Conservation (phyloP, 2,888 invertebrate genomes). For the Oligia latruncula region DNA sequence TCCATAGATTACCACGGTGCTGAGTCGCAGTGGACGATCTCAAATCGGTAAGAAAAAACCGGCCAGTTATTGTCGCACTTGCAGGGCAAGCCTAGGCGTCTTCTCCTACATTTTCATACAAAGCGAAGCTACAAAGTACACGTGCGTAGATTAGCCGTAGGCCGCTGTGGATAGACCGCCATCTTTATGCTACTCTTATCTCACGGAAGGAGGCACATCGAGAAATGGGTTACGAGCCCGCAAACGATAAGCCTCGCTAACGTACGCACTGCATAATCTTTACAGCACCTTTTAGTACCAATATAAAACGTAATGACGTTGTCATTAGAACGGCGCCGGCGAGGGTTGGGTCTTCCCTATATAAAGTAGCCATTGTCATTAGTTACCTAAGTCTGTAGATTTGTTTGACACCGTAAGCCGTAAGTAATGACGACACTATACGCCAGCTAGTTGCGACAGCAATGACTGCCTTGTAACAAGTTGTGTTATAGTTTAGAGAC, state of each 20-base stretch:
- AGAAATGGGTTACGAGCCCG: conserved; percentile 49
- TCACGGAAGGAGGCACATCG: conserved; percentile 29
- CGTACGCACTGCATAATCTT: conserved; percentile 34
- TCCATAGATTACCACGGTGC: background rate
- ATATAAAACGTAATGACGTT: conserved; percentile 17
- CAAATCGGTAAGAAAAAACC: background rate
- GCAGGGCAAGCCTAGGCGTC: no score
- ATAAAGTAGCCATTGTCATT: background rate
- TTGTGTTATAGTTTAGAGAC: background rate
- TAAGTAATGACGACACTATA: background rate
- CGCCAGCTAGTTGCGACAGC: background rate
- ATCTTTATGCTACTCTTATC: conserved; percentile 28
- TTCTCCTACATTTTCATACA: background rate
- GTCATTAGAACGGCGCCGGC: conserved; percentile 48
- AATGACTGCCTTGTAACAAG: background rate
- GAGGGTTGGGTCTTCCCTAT: conserved; percentile 7
- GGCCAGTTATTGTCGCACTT: no score
- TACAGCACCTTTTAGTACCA: conserved; percentile 44
- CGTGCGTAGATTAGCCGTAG: background rate
- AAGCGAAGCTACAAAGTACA: background rate
- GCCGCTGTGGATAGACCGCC: background rate
- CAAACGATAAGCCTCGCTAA: conserved; percentile 45
- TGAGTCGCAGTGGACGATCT: background rate
- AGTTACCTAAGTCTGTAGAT: background rate
- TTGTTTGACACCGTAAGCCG: background rate